phyloP scores from a whole-genome alignment of 2,113 vertebrate species.

The Ptilonorhynchus violaceus region DNA sequence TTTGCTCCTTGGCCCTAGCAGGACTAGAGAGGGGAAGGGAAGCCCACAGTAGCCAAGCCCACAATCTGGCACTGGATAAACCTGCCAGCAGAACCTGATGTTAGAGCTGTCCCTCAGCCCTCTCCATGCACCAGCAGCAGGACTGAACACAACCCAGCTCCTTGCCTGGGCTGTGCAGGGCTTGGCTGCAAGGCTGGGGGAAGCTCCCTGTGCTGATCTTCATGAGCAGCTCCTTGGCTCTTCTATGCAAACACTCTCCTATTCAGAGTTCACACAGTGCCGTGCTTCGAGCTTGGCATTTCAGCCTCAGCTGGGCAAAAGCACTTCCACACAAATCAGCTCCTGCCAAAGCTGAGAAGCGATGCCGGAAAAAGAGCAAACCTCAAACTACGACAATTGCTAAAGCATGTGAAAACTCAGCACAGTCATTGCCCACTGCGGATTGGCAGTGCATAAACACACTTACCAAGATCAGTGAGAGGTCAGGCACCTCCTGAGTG shows the following conservation, averaged over 20 bases:
- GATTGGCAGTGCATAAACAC: accelerated
- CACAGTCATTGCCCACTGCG: background rate
- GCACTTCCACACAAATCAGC: background rate
- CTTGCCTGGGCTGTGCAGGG: background rate
- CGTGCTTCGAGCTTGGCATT: background rate
- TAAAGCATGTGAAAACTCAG: background rate
- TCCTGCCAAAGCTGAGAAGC: background rate
- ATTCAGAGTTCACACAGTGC: background rate
- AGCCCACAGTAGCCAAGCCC: background rate
- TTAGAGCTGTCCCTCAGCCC: background rate
- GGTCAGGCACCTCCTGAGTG: background rate
- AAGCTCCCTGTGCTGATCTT: background rate
- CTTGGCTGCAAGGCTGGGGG: background rate
- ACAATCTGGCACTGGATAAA: background rate
- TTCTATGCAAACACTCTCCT: background rate
- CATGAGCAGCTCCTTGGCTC: background rate
- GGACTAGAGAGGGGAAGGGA: background rate
- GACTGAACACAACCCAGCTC: background rate
- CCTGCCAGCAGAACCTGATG: background rate
- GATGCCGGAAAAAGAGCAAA: background rate
- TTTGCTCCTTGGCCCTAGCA: background rate
- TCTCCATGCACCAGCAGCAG: background rate
- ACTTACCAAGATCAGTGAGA: background rate
- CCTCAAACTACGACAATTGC: background rate
- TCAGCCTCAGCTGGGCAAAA: background rate